phyloP scores from a whole-genome alignment of 2,797 vertebrate genomes.

The Dallia pectoralis region DNA sequence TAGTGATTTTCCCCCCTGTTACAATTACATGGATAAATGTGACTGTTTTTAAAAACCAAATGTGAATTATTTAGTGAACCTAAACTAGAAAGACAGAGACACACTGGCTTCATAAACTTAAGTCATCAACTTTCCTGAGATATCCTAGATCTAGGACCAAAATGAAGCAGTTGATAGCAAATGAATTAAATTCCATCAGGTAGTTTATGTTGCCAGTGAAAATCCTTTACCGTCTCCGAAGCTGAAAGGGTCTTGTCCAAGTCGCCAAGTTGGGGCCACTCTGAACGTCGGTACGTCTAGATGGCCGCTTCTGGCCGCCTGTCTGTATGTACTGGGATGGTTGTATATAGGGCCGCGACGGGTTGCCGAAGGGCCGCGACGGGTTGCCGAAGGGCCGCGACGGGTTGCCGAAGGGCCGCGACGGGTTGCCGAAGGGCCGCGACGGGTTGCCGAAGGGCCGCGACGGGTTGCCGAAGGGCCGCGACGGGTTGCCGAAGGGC shows the following conservation, averaged over 20 bases:
- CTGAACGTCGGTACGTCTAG: slow-evolving; percentile 57
- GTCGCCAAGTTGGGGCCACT: slow-evolving; percentile 61
- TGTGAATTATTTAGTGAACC: neutral
- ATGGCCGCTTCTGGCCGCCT: slow-evolving; percentile 70
- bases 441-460: neutral
- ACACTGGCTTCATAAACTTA: too few relatives aligned
- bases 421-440: neutral
- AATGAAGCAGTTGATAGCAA: neutral
- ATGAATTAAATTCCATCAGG: neutral
- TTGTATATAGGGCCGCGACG: slow-evolving; percentile 59
- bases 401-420: neutral
- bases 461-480: neutral
- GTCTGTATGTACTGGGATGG: slow-evolving; percentile 53
- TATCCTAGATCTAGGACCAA: neutral
- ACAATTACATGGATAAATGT: too few relatives aligned
- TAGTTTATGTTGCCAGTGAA: too few relatives aligned
- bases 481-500: neutral
- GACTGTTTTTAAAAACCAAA: neutral
- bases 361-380: slow-evolving; percentile 21
- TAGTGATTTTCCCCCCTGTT: too few relatives aligned
- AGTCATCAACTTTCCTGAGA: too few relatives aligned
- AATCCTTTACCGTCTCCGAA: slow-evolving; percentile 80
- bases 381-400: neutral
- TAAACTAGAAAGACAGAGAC: too few relatives aligned
- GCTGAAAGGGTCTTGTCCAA: slow-evolving; percentile 72